These are phyloP conservation scores for Penaeus indicus DNA, from an alignment of 1,140 invertebrate species.

Conservation along the genomic window DNA sequence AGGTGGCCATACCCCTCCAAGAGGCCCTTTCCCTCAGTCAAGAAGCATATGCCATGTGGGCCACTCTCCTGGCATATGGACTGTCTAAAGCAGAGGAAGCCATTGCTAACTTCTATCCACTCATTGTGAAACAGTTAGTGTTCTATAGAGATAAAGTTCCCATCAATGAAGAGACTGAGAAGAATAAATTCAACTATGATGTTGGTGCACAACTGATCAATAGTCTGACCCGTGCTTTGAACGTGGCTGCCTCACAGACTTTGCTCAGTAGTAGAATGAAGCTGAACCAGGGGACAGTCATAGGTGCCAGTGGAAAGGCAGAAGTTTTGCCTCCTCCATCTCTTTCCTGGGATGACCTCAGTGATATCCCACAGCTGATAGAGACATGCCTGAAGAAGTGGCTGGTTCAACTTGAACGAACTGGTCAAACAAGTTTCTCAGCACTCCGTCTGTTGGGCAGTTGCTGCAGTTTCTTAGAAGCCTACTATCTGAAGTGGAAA, in stretches of 20 bases:
- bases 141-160: slow-evolving; percentile 63
- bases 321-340: slow-evolving; percentile 55
- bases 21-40: slow-evolving; percentile 58
- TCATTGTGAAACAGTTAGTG: slow-evolving; percentile 58
- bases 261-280: slow-evolving; percentile 51
- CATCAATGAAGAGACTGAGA: slow-evolving; percentile 55
- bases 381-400: slow-evolving; percentile 62
- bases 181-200: slow-evolving; percentile 64
- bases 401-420: slow-evolving; percentile 45
- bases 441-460: slow-evolving; percentile 58
- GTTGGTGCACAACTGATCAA: slow-evolving; percentile 56
- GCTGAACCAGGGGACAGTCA: slow-evolving; percentile 51
- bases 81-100: slow-evolving; percentile 54
- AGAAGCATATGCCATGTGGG: slow-evolving; percentile 57
- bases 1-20: slow-evolving; percentile 49
- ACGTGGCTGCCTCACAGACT: slow-evolving; percentile 59
- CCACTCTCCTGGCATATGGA: slow-evolving; percentile 55
- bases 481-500: slow-evolving; percentile 61
- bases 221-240: slow-evolving; percentile 48
- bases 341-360: slow-evolving; percentile 51
- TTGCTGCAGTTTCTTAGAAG: slow-evolving; percentile 48
- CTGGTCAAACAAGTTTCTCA: slow-evolving; percentile 28
- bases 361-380: slow-evolving; percentile 32
- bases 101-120: slow-evolving; percentile 54
- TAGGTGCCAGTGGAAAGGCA: slow-evolving; percentile 36